These are phyloP conservation scores for Pteronotus mesoamericanus DNA, from an alignment of 2,797 vertebrate genomes.

Conservation along the genomic window DNA sequence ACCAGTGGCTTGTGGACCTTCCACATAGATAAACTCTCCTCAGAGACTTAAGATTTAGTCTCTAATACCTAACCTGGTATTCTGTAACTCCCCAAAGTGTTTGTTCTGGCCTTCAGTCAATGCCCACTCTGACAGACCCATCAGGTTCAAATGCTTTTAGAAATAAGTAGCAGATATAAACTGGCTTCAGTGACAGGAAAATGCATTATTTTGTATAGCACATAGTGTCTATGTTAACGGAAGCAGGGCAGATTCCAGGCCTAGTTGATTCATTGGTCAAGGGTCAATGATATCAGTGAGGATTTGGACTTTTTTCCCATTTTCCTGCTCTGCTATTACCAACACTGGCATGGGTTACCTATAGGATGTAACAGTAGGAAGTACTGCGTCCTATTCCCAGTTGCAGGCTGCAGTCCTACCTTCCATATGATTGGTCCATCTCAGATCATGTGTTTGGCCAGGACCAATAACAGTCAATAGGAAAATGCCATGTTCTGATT, in stretches of 20 bases:
- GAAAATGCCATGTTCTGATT: neutral
- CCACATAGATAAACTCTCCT: neutral
- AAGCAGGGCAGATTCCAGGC: neutral
- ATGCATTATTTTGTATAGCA: neutral
- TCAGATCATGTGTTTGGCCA: neutral
- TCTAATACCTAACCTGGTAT: neutral
- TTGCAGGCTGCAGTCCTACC: neutral
- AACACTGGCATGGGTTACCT: rapidly evolving
- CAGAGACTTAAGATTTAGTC: neutral
- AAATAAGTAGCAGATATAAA: neutral
- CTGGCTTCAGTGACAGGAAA: neutral
- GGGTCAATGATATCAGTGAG: neutral
- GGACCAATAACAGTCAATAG: neutral
- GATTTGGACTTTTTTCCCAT: neutral
- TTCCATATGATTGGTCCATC: neutral
- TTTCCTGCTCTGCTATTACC: neutral
- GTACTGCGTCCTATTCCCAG: neutral
- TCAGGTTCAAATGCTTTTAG: neutral
- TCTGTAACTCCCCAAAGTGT: neutral
- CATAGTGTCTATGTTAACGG: neutral
- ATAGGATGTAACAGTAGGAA: neutral
- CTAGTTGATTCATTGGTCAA: neutral
- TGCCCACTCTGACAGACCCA: neutral
- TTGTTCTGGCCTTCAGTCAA: neutral
- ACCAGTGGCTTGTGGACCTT: neutral